Base-by-base conservation (phyloP, 2,113 vertebrate species). In the Callocephalon fimbriatum region DNA sequence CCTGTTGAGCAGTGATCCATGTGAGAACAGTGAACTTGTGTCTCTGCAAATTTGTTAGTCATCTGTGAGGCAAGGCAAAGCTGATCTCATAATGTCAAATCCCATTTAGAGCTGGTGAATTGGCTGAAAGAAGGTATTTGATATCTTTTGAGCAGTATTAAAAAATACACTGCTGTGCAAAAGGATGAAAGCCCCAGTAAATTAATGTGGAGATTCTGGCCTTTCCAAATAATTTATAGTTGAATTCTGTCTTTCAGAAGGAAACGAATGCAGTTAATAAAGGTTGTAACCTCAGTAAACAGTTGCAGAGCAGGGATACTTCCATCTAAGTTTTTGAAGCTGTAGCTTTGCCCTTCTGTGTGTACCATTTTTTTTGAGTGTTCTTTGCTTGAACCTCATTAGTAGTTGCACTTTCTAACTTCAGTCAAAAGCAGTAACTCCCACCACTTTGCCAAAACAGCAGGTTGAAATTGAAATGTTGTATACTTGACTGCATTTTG, bases 81-180 rank as follows among this genome's bases (percentile, higher is more conserved):
- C 79, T 98, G 98, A 98, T 98, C 97, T 98, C 19, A 4, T 98
- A 98, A 98, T 94, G 98, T 98, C 98, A 98, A 96, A 97, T 97
- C 89, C 94, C 94, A 98, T 98, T 98, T 98, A 97, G 84, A 97
- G 72, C 44, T 93, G 54, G 95, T 32, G 90, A 98, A 96, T 88
- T 94, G 87, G 90, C 70, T 98, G 92, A 97, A 92, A 90, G 70
- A 93, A 96, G 81, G 70, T 96, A 86, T 90, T 96, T 96, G 95
- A 95, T 97, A 95, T 93, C 94, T 98, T 98, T 94, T 93, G 93
- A 97, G 76, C 59, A 76, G 87, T 89, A 96, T 96, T 98, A 98
- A 98, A 97, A 96, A 97, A 97, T 93, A 93, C 67, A 87, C 65
- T 79, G 42, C 42, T 54, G 48, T 90, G 92, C 61, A 89, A 91